Percentiles rank a stretch among this genome's conserved stretches.
phyloP scores from a whole-genome alignment of 2,113 vertebrate species.

The Coturnix japonica region DNA sequence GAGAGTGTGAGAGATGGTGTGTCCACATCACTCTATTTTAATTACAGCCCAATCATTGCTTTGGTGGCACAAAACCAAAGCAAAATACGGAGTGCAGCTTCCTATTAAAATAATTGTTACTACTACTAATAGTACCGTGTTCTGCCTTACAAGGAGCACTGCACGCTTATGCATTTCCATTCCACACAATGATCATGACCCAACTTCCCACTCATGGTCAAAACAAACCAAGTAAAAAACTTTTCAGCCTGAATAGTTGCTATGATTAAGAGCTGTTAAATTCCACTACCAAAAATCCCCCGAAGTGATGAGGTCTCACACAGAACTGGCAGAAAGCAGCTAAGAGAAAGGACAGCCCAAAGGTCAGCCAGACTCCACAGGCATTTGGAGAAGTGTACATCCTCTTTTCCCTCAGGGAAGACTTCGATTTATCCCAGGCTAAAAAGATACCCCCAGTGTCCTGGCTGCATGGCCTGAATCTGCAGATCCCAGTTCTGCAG shows the following conservation, averaged over 20 bases:
- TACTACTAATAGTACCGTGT: background rate
- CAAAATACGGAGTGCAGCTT: background rate
- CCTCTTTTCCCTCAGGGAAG: background rate
- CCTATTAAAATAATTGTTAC: background rate
- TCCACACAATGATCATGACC: background rate
- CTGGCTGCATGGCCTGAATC: background rate
- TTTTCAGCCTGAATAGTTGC: background rate
- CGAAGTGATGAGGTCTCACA: background rate
- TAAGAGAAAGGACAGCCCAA: background rate
- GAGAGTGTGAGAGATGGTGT: background rate
- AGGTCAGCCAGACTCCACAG: background rate
- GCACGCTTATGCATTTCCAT: background rate
- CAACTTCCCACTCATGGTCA: background rate
- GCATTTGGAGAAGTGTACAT: background rate
- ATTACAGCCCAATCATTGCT: background rate
- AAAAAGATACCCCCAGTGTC: background rate
- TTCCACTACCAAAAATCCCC: background rate
- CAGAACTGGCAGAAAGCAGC: background rate
- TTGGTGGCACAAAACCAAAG: background rate
- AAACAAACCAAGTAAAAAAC: background rate
- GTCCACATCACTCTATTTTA: background rate
- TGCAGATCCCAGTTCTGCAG: background rate
- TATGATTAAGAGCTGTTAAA: background rate
- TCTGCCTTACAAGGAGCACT: background rate
- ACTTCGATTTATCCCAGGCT: background rate